phyloP scores from a whole-genome alignment of 1,140 invertebrate genomes.

The Pseudomyrmex sp. region DNA sequence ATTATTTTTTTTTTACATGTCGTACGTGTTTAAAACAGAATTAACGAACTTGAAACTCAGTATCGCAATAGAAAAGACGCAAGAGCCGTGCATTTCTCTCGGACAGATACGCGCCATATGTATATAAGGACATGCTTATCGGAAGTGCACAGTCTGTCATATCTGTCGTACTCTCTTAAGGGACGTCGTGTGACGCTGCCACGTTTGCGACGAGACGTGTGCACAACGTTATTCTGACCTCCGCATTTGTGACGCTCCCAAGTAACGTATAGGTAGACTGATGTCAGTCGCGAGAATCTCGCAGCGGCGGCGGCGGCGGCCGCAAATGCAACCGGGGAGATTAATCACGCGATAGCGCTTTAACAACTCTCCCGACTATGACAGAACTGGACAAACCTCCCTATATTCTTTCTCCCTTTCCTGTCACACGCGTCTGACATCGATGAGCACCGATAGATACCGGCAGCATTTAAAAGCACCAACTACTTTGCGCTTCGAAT shows the following conservation, averaged over 20 bases:
- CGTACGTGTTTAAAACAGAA: too few relatives aligned
- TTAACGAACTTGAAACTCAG: not conserved
- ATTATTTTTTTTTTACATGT: too few relatives aligned
- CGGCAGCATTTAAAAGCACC: not conserved
- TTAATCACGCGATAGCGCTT: slow-evolving; percentile 73
- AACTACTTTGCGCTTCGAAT: slow-evolving; percentile 14
- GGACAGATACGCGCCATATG: slow-evolving; percentile 8
- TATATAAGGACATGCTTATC: slow-evolving; percentile 40
- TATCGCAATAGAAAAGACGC: not conserved
- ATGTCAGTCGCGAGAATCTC: slow-evolving; percentile 65
- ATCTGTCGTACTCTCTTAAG: slow-evolving; percentile 48
- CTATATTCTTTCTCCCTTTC: slow-evolving; percentile 30
- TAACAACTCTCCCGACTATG: slow-evolving; percentile 67
- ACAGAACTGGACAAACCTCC: not conserved
- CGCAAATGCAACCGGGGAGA: slow-evolving; percentile 59
- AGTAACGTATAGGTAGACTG: slow-evolving; percentile 55
- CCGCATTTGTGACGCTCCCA: slow-evolving; percentile 66
- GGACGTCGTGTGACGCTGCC: slow-evolving; percentile 9
- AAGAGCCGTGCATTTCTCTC: slow-evolving; percentile 27
- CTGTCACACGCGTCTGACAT: slow-evolving; percentile 19
- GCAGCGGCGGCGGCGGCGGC: not conserved
- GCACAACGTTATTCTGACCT: slow-evolving; percentile 58
- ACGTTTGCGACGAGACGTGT: not conserved
- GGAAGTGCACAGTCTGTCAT: slow-evolving; percentile 53
- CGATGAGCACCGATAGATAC: slow-evolving; percentile 36